Conservation (phyloP, 2,797 vertebrate species). For the Leucoraja ocellata region DNA sequence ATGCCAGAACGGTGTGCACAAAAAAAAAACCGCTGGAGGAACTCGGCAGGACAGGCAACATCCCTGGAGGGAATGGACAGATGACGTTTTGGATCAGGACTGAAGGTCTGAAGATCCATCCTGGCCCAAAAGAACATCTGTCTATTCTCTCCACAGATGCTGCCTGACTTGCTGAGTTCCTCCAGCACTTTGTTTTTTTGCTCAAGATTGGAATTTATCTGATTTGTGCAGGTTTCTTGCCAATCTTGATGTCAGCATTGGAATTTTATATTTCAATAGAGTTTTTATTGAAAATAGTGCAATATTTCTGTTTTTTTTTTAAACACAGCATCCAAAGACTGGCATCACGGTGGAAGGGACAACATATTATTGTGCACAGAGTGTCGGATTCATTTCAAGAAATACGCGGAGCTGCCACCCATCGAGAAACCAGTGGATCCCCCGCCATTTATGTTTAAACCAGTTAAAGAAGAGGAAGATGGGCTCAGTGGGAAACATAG, state of each 20-base stretch:
- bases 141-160: too few relatives aligned
- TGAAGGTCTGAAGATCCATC: too few relatives aligned
- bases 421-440: conserved; percentile 98
- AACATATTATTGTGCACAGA: conserved; percentile 95
- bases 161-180: too few relatives aligned
- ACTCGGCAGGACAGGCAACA: too few relatives aligned
- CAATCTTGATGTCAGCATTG: background rate
- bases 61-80: too few relatives aligned
- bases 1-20: too few relatives aligned
- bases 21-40: too few relatives aligned
- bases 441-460: conserved; percentile 99
- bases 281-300: too few relatives aligned
- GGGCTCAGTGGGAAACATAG: conserved; percentile 97
- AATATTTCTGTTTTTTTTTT: background rate
- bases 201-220: background rate
- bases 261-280: background rate
- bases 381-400: conserved; percentile 98
- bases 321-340: conserved; percentile 86
- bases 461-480: conserved; percentile 99
- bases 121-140: too few relatives aligned
- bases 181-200: too few relatives aligned
- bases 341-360: conserved; percentile 98
- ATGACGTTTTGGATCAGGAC: too few relatives aligned
- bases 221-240: background rate
- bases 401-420: conserved; percentile 96